Base-by-base conservation (phyloP, 92 coral and sea anemone genomes). In the Zoanthus gigantus region DNA sequence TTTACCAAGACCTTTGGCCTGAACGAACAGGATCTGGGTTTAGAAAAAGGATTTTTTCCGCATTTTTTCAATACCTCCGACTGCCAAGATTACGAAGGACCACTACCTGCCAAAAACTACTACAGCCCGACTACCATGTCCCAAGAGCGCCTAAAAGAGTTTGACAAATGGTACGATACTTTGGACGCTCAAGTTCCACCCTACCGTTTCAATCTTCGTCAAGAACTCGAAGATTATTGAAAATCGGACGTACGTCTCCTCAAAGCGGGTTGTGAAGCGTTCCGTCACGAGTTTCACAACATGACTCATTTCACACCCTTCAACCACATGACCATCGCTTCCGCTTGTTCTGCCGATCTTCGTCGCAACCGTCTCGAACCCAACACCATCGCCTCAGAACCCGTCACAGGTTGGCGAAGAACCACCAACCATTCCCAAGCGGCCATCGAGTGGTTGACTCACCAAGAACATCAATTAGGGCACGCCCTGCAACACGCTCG, bases 351-450 rank as follows among this genome's bases (percentile, higher is more conserved):
- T 13, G 8, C 37, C 11, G 74, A 71, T 28, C 23, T 71, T 4
- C 30, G 74, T 7, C 37, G 45, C 9, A 28, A 28, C 15, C 10
- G 74, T 18, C 44, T 71, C 9, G 44, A 18, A n/a, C 74, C 42
- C 74, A 71, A 71, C 42, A 71, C 74, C 6, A 32, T 71, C 30
- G 74, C 74, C 5, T 71, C 74, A 2, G 74, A 71, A 71, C 74
- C 74, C 7, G 34, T 71, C 42, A 18, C 14, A 10, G 74, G 74
- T 5, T 71, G 74, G 74, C 74, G 74, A 28, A 8, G 37, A 6
- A 71, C n/a, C 8, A 28, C 15, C 74, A 71, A 32, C 30, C 74
- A 71, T 29, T 71, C 34, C 37, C 7, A 28, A 6, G 74, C 7
- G 11, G n/a, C 74, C 34, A 71, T 71, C 9, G 74, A 71, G 45